phyloP scores from a whole-genome alignment of 2,113 vertebrate genomes.

The Aphyosemion australe region DNA sequence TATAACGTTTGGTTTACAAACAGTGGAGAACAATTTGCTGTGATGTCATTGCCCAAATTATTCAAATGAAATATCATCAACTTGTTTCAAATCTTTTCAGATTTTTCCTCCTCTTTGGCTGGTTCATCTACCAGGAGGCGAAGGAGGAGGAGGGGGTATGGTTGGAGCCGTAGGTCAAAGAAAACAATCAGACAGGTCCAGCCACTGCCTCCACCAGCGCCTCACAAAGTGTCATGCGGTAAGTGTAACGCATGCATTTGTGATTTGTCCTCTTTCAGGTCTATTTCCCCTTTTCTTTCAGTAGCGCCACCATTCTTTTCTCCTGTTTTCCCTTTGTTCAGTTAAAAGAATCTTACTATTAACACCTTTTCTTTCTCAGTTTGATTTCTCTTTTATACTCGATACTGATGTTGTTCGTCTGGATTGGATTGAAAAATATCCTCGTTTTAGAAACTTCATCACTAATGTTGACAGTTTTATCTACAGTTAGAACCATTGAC shows the following conservation, averaged over 20 bases:
- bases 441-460: too few relatives aligned
- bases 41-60: background rate
- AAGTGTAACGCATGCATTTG: conserved; percentile 61
- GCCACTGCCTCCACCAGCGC: conserved; percentile 33
- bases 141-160: conserved; percentile 73
- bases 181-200: conserved; percentile 36
- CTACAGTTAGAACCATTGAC: too few relatives aligned
- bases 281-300: conserved; percentile 4
- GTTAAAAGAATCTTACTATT: background rate
- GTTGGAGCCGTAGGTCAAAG: conserved; percentile 67
- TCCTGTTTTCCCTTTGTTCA: background rate
- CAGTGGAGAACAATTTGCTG: too few relatives aligned
- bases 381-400: conserved; percentile 10
- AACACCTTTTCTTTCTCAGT: conserved; percentile 8
- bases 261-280: background rate
- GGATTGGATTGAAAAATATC: background rate
- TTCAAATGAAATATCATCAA: background rate
- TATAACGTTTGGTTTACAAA: too few relatives aligned
- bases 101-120: conserved; percentile 73
- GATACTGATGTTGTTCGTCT: conserved; percentile 31
- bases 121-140: conserved; percentile 63
- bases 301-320: conserved; percentile 9
- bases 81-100: conserved; percentile 59
- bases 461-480: too few relatives aligned
- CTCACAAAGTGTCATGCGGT: conserved; percentile 87